Conservation (phyloP, 2,888 invertebrate species). For the Oligia latruncula region DNA sequence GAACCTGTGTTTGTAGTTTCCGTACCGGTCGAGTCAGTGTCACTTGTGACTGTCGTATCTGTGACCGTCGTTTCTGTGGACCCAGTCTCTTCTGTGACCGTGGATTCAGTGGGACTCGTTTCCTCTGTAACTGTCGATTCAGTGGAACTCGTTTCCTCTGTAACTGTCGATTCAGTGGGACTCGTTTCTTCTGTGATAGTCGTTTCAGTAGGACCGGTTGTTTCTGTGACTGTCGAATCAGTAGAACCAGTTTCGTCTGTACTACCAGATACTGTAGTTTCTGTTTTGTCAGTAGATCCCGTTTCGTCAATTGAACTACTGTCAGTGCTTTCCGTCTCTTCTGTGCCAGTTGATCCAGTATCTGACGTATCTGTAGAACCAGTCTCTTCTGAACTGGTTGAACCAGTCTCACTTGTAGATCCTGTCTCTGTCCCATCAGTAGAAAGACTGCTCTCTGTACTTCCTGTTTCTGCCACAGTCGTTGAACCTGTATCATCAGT, state of each 20-base stretch:
- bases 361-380: constrained; percentile 8
- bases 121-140: constrained; percentile 19
- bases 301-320: constrained; percentile 13
- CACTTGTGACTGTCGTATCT: constrained; percentile 1
- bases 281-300: constrained; percentile 12
- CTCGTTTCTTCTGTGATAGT: constrained; percentile 20
- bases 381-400: constrained; percentile 29
- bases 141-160: constrained; percentile 16
- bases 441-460: constrained; percentile 25
- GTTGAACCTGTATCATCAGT: constrained; percentile 19
- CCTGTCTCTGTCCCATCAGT: constrained; percentile 6
- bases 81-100: constrained; percentile 38
- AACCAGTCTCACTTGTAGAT: constrained; percentile 7
- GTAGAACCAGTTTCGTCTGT: constrained; percentile 19
- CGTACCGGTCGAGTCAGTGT: constrained; percentile 39
- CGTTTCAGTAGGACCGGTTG: constrained; percentile 16
- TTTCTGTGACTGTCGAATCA: constrained; percentile 8
- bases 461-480: constrained; percentile 27
- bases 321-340: constrained; percentile 18
- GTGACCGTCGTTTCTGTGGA: constrained; percentile 8
- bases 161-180: constrained; percentile 18
- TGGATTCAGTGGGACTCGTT: constrained; percentile 27
- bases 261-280: constrained; percentile 17
- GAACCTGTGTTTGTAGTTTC: constrained; percentile 29
- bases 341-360: constrained; percentile 11